Evolutionary conservation across 1,140 invertebrate species (phyloP), one percentile per base, ranked within the genome.

Genomic region (Paralvinella palmiformis): DNA sequence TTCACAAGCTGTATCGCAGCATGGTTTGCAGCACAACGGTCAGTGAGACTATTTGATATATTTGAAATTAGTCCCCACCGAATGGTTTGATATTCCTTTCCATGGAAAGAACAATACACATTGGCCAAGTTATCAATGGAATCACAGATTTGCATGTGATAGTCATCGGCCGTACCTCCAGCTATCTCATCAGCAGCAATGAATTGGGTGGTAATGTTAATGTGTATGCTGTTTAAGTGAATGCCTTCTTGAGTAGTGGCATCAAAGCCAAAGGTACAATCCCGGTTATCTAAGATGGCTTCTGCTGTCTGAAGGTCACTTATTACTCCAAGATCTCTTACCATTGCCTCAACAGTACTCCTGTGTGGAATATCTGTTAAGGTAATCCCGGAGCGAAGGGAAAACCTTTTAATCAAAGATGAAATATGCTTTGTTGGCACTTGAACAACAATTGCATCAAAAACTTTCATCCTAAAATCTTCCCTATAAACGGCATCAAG

Each of bases 261-360:
- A 48, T 48, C 44, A 48, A 48, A 48, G 2, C 44, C 44, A 24
- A 48, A 24, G 27, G 44, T 10, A 48, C 44, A 48, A 10, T 48
- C 44, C 44, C 44, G n/a, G 44, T 48, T 48, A 2, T 48, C 44
- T 24, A 48, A 48, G 44, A 48, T 48, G 3, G 44, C 44, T 48
- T 48, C 44, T 44, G 44, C 44, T 48, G 44, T 10, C 27, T 48
- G 44, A 48, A 48, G 44, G 27, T 48, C 44, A 48, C 44, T 48
- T 2, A 48, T 48, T 48, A 24, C 44, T 10, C 44, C 44, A 10
- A 48, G 44, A 20, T 48, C 44, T 48, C 44, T 48, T 48, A 48
- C 44, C 44, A 48, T 48, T 48, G 44, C 44, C 44, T 48, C 44
- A 10, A 48, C 44, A 10, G 44, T 48, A 10, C 44, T 48, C 27